A percentile compares a stretch with the other conserved stretches of the same genome.
Evolutionary conservation across 1,140 invertebrate species (phyloP).

Genomic region (Caenorhabditis latens): DNA sequence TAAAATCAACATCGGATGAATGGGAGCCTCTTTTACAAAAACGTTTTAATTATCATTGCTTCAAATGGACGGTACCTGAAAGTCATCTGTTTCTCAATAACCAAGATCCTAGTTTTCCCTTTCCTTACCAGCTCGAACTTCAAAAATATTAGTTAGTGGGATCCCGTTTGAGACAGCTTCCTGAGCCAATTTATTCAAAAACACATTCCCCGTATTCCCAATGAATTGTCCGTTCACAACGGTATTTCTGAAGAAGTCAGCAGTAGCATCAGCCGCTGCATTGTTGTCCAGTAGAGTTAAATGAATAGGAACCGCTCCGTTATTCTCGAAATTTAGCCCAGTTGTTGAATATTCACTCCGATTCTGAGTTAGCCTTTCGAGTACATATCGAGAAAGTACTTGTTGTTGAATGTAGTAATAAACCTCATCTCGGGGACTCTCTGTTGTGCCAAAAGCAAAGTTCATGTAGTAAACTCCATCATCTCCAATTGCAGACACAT

Average conservation of each 20-base stretch:
- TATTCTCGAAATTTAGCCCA: too few relatives aligned
- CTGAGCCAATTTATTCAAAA: background rate
- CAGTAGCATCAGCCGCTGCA: background rate
- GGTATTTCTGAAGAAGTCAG: background rate
- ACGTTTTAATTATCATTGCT: background rate
- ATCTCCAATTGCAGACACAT: too few relatives aligned
- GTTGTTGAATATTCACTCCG: too few relatives aligned
- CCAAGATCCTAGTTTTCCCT: background rate
- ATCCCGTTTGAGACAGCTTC: background rate
- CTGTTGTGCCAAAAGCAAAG: too few relatives aligned
- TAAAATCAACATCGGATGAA: too few relatives aligned
- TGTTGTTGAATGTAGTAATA: background rate
- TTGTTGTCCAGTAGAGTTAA: too few relatives aligned
- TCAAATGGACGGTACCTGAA: conserved; percentile 8
- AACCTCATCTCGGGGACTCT: background rate
- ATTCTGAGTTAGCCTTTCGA: too few relatives aligned
- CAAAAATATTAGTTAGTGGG: background rate
- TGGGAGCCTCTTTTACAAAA: too few relatives aligned
- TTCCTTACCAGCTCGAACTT: background rate
- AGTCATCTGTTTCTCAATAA: background rate
- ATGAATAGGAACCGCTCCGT: too few relatives aligned
- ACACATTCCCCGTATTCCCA: background rate
- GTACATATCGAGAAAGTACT: background rate
- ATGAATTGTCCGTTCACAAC: background rate
- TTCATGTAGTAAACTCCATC: too few relatives aligned